A percentile compares a stretch with the other conserved stretches of the same genome.
phyloP scores from a whole-genome alignment of 2,888 invertebrate genomes.

The Idaea dimidiata region DNA sequence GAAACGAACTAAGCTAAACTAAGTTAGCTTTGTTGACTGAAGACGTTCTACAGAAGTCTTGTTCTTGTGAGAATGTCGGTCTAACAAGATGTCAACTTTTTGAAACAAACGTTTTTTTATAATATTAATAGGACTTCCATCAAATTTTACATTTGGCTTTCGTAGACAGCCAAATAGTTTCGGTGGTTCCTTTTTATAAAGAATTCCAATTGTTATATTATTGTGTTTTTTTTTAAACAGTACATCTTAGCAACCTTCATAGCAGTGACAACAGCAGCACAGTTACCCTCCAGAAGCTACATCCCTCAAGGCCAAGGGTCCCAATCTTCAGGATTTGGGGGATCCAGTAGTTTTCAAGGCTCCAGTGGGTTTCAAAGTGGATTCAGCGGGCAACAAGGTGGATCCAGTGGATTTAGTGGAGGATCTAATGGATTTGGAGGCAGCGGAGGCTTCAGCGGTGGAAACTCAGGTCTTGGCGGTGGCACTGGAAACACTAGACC shows the following conservation, averaged over 20 bases:
- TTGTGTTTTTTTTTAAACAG: constrained; percentile 18
- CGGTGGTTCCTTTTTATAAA: too few species aligned
- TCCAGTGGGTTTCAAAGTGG: constrained; percentile 23
- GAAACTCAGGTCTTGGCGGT: constrained; percentile 19
- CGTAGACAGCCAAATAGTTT: too few species aligned
- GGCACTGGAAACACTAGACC: constrained; percentile 45
- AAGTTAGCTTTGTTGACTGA: too few species aligned
- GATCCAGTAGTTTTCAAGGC: constrained; percentile 13
- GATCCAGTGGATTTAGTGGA: constrained; percentile 10
- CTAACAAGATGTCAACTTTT: too few species aligned
- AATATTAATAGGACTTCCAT: too few species aligned
- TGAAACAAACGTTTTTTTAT: too few species aligned
- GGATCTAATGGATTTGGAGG: constrained; percentile 15
- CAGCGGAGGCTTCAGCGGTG: constrained; percentile 17
- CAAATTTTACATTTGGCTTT: too few species aligned
- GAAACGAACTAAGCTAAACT: too few species aligned
- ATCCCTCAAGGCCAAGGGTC: constrained; percentile 41
- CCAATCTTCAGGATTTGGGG: constrained; percentile 6
- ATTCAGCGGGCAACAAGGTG: constrained; percentile 18
- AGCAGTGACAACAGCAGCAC: constrained; percentile 48
- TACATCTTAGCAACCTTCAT: constrained; percentile 42
- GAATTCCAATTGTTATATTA: too few species aligned
- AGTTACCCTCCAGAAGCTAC: constrained; percentile 52
- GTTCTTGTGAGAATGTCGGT: too few species aligned
- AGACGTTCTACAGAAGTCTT: too few species aligned